Conservation (phyloP, 2,797 vertebrate species). For the Megalops cyprinoides region DNA sequence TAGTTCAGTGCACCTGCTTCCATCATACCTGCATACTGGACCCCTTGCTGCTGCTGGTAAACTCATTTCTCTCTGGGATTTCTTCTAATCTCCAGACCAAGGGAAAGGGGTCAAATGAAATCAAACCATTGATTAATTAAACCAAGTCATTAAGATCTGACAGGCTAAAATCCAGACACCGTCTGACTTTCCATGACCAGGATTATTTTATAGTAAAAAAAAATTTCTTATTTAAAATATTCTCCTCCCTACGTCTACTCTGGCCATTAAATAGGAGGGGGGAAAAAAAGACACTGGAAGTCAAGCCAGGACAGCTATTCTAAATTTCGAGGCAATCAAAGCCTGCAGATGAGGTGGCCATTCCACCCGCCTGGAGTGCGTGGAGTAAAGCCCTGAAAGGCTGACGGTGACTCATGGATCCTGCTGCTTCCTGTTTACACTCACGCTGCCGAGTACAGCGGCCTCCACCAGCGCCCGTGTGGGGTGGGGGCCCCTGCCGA, state of each 20-base stretch:
- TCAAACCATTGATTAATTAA: background rate
- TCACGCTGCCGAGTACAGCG: constrained; percentile 18
- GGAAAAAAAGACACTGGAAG: too few relatives aligned
- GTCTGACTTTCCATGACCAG: background rate
- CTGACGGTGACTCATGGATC: constrained; percentile 44
- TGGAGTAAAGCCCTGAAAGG: constrained; percentile 34
- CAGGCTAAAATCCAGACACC: background rate
- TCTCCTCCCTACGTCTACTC: too few relatives aligned
- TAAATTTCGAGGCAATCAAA: too few relatives aligned
- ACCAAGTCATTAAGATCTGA: background rate
- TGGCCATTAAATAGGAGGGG: background rate
- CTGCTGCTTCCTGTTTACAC: constrained; percentile 67
- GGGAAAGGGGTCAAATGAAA: background rate
- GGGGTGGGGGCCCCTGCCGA: too few relatives aligned
- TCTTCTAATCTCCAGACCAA: background rate
- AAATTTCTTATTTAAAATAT: too few relatives aligned
- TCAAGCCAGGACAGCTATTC: too few relatives aligned
- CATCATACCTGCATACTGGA: too few relatives aligned
- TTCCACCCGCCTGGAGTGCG: background rate
- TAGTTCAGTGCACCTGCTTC: too few relatives aligned
- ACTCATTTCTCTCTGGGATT: too few relatives aligned
- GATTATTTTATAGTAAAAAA: too few relatives aligned
- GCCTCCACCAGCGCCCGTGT: background rate
- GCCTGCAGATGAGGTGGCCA: too few relatives aligned
- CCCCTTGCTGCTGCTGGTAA: too few relatives aligned